Evolutionary conservation across 1,140 invertebrate genomes (phyloP).

Genomic region (Globodera rostochiensis): DNA sequence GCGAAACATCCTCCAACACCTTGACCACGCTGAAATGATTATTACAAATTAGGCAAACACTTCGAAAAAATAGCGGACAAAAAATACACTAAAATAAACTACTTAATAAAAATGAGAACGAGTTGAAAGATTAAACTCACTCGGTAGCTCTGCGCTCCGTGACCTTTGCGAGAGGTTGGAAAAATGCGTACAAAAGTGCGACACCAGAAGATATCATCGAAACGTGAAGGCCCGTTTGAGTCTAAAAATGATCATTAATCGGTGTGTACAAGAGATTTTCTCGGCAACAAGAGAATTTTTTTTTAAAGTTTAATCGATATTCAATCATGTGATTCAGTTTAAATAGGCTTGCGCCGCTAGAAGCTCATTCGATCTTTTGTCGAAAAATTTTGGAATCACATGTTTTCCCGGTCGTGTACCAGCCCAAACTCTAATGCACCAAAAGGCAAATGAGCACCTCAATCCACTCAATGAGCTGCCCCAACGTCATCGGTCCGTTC

Average conservation of each 20-base stretch:
- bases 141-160: constrained; percentile 80
- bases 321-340: too few relatives aligned
- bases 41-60: constrained; percentile 14
- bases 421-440: too few relatives aligned
- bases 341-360: too few relatives aligned
- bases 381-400: too few relatives aligned
- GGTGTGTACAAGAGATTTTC: too few relatives aligned
- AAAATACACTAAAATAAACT: too few relatives aligned
- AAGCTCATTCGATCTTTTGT: too few relatives aligned
- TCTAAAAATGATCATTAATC: constrained; percentile 31
- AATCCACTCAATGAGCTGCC: constrained; percentile 92
- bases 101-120: not conserved
- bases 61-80: too few relatives aligned
- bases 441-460: constrained; percentile 69
- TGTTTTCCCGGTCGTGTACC: too few relatives aligned
- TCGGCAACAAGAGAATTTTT: too few relatives aligned
- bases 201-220: constrained; percentile 98
- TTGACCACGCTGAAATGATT: constrained; percentile 76
- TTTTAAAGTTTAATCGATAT: too few relatives aligned
- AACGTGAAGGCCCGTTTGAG: constrained; percentile 79
- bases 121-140: constrained; percentile 66
- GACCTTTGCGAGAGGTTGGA: constrained; percentile 86
- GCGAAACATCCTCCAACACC: constrained; percentile 89
- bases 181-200: constrained; percentile 98
- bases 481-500: constrained; percentile 85